Conservation (phyloP, 2,113 vertebrate species). For the Anoplopoma fimbria region DNA sequence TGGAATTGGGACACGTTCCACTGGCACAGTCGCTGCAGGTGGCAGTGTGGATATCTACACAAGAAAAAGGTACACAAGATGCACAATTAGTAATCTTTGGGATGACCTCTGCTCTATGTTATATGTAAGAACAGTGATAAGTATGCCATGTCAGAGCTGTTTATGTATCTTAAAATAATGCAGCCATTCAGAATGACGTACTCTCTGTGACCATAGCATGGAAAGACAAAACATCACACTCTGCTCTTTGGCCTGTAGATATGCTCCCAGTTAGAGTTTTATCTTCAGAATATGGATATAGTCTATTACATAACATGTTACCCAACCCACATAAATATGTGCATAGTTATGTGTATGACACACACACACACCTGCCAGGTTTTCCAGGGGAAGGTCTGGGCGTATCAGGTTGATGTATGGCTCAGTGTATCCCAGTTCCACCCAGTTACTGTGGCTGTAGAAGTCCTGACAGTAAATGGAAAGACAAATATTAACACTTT, state of each 20-base stretch:
- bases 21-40: constrained; percentile 81
- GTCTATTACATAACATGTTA: constrained; percentile 1
- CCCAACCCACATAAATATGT: neutral
- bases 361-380: constrained; percentile 73
- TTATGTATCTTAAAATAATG: neutral
- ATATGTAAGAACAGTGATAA: neutral
- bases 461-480: constrained; percentile 75
- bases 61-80: neutral
- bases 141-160: neutral
- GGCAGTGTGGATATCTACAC: constrained; percentile 66
- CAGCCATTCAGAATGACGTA: neutral
- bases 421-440: constrained; percentile 76
- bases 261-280: neutral
- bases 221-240: neutral
- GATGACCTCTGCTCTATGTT: neutral
- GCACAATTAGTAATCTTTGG: neutral
- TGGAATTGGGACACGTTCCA: constrained; percentile 72
- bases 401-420: constrained; percentile 77
- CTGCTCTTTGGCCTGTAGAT: constrained; percentile 2
- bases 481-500: neutral
- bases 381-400: constrained; percentile 73
- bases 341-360: neutral
- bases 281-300: neutral
- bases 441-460: constrained; percentile 86
- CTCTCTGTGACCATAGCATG: neutral